Base-by-base conservation (phyloP, 2,113 vertebrate species). In the Marmota monax region DNA sequence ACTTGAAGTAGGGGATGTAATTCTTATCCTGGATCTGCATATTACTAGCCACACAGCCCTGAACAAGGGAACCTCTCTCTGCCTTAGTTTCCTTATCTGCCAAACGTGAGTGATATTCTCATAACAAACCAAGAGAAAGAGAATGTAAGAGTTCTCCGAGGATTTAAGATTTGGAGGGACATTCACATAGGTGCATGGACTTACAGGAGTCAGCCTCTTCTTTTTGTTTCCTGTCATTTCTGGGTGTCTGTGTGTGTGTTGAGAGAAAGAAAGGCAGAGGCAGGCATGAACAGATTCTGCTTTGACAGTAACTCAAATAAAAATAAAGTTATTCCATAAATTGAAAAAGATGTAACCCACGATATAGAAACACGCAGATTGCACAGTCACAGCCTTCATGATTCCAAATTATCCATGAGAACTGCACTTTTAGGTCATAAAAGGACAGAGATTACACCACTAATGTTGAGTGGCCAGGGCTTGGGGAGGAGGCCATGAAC, bases 271-370 rank as follows among this genome's bases (percentile, higher is more conserved):
- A 4, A 90, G 17, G 86, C 20, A 74, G 7, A 80, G 9, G 73
- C 37, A n/a, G 45, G 23, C 4, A 42, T 20, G 42, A 80, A 92
- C 27, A 91, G 34, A 45, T 39, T 51, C 17, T 72, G 67, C 73
- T 56, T 87, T 65, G 53, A 65, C 45, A 95, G 73, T 65, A 93
- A 88, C 58, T 39, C 76, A 67, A 65, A 56, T 37, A 79, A 92
- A 27, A 84, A 39, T 61, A 65, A 86, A 23, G 48, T 74, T 78
- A 67, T 42, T 73, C 29, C 37, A 56, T 34, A 86, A 27, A 27
- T 5, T 87, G 58, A 13, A 77, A 70, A 65, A 73, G 34, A 17
- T 1, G 0, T 53, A 42, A 22, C n/a, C 39, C 22, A 12, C 20
- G 65, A 37, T 76, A 18, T 45, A 96, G 61, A 77, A 70, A 76